These are phyloP conservation scores for Aleadryas rufinucha DNA, from an alignment of 2,113 vertebrate genomes.

Conservation along the genomic window DNA sequence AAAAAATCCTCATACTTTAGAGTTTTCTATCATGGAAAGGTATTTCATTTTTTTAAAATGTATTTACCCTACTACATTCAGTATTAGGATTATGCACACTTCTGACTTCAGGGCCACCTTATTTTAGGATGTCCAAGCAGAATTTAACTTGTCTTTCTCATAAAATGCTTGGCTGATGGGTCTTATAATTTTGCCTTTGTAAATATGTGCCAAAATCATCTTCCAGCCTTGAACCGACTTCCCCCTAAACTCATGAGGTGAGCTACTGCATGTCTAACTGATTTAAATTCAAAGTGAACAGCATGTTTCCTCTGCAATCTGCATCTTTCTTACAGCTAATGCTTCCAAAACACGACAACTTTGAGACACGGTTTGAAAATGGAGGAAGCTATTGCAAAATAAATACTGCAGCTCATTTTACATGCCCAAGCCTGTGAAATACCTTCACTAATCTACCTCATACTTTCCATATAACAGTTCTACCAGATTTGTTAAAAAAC, in stretches of 20 bases:
- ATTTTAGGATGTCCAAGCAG: neutral
- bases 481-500: neutral
- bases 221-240: neutral
- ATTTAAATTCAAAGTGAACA: slow-evolving; percentile 9
- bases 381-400: neutral
- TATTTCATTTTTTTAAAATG: neutral
- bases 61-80: neutral
- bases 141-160: neutral
- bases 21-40: neutral
- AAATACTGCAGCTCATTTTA: neutral
- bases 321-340: neutral
- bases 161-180: neutral
- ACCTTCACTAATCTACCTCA: slow-evolving; percentile 6
- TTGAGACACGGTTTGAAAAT: neutral
- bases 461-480: neutral
- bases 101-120: neutral
- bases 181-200: neutral
- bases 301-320: neutral
- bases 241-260: neutral
- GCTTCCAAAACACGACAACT: neutral
- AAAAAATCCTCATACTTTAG: neutral
- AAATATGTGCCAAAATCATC: neutral
- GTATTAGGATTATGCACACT: neutral
- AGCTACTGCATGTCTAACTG: neutral
- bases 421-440: slow-evolving; percentile 17